Evolutionary conservation across 1,140 invertebrate genomes (phyloP).

Genomic region (Drosophila arawakana): DNA sequence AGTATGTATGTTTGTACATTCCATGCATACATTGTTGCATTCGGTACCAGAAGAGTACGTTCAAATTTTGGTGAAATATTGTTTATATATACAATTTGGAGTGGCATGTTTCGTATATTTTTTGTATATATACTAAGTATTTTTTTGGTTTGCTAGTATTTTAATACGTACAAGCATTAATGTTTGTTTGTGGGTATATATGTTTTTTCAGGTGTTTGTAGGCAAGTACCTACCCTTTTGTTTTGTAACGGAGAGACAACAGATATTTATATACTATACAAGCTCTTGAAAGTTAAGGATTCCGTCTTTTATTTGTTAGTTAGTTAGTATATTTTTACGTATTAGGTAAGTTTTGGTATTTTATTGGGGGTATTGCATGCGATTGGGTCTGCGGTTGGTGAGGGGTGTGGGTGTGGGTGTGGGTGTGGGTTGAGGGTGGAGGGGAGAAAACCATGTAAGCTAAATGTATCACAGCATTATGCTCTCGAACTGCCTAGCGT

Average conservation of each 20-base stretch:
- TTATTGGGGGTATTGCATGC: constrained; percentile 3
- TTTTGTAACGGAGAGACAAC: constrained; percentile 22
- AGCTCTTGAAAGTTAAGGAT: constrained; percentile 6
- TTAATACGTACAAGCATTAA: background rate
- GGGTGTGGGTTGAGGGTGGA: constrained; percentile 4
- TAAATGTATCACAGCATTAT: constrained; percentile 83
- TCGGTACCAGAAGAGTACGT: constrained; percentile 42
- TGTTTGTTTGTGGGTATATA: constrained; percentile 27
- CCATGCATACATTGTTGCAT: constrained; percentile 47
- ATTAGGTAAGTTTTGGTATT: constrained; percentile 9
- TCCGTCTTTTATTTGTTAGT: constrained; percentile 33
- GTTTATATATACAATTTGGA: constrained; percentile 50
- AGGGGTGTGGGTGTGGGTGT: constrained; percentile 4
- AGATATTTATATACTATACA: constrained; percentile 21
- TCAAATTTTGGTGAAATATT: constrained; percentile 29
- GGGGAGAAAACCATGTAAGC: constrained; percentile 64
- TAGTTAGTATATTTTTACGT: constrained; percentile 25
- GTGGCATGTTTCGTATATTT: constrained; percentile 5
- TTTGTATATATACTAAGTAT: constrained; percentile 4
- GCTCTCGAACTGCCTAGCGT: constrained; percentile 78
- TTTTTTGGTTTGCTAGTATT: background rate
- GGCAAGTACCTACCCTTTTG: constrained; percentile 50
- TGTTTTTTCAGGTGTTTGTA: constrained; percentile 5
- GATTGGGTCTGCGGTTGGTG: constrained; percentile 13
- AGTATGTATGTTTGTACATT: background rate